Conservation (phyloP, 2,797 vertebrate species). For the Coranthus polyacanthus region DNA sequence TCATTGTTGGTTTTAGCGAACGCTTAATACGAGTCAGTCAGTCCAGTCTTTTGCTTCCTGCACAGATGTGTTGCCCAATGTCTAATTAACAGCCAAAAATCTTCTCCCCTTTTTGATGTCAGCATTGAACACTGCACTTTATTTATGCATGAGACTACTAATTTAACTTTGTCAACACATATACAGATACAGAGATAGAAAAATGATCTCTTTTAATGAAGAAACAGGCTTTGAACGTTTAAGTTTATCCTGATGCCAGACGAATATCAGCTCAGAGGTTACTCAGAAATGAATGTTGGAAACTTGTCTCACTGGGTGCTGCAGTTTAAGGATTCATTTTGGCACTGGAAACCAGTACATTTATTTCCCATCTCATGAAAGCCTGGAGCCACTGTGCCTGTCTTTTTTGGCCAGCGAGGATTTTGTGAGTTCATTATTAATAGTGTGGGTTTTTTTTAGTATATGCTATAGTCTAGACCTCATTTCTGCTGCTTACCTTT, state of each 20-base stretch:
- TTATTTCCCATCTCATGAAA: slow-evolving; percentile 4
- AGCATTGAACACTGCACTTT: background rate
- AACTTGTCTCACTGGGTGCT: slow-evolving; percentile 11
- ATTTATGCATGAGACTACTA: background rate
- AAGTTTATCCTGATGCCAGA: background rate
- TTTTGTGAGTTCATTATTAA: slow-evolving; percentile 8
- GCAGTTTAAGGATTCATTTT: slow-evolving; percentile 39
- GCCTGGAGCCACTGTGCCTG: slow-evolving; percentile 7
- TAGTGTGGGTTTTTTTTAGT: background rate
- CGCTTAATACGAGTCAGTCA: no score
- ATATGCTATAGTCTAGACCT: background rate
- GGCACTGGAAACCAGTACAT: slow-evolving; percentile 23
- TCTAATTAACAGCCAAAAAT: slow-evolving; percentile 31
- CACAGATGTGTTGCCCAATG: slow-evolving; percentile 15
- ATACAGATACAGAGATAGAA: background rate
- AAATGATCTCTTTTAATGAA: slow-evolving; percentile 7
- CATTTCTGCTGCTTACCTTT: slow-evolving; percentile 2
- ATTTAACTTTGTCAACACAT: slow-evolving; percentile 3
- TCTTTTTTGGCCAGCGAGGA: slow-evolving; percentile 2
- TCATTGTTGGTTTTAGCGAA: no score
- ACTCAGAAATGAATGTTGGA: background rate
- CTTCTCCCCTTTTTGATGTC: slow-evolving; percentile 19
- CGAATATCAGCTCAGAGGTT: no score
- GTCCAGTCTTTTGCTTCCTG: no score
- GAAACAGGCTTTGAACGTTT: slow-evolving; percentile 11